Base-by-base conservation (phyloP, 2,113 vertebrate species). In the Dipodomys ordii region DNA sequence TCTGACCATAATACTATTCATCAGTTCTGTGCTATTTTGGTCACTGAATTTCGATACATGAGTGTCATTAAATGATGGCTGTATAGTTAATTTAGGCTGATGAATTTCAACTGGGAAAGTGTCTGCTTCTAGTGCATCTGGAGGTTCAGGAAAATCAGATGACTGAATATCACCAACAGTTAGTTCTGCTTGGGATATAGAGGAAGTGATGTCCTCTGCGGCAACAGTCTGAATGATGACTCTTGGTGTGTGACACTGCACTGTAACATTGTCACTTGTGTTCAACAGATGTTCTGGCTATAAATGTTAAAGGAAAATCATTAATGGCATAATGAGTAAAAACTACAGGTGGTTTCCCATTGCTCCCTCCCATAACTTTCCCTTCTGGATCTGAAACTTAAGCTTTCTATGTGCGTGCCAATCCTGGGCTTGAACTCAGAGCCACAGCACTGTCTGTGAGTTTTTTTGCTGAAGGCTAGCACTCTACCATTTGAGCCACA, bases 141-240 rank as follows among this genome's bases (percentile, higher is more conserved):
- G 97, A 96, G 98, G 96, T 85, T 97, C 98, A n/a, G 97, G 97
- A 80, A 98, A 96, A 89, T 98, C 97, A 46, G 98, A 96, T 12
- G 98, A 82, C 49, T 98, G 98, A 79, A 98, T 97, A 88, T 98
- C 97, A 81, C 97, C 99, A 28, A 98, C 97, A 1, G 98, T 91
- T 95, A 99, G 97, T 95, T 99, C 99, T 25, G 98, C 98, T 95
- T 99, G 99, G 97, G 98, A 90, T 83, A 99, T 98, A 32, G 98
- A 97, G 92, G 99, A 98, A 87, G 99, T 93, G 92, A 99, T 98
- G 89, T 99, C 99, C 81, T 99, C 98, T 2, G 99, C 98, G 90
- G 99, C 98, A 81, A 99, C 98, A 0, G 99, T 99, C 95, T 99
- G 99, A 97, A 99, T 99, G 95, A 99, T 99, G 98, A 99, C 99